Evolutionary conservation across 2,888 invertebrate genomes (phyloP), one percentile per base, ranked within the genome.

Genomic region (Melanargia galathea): DNA sequence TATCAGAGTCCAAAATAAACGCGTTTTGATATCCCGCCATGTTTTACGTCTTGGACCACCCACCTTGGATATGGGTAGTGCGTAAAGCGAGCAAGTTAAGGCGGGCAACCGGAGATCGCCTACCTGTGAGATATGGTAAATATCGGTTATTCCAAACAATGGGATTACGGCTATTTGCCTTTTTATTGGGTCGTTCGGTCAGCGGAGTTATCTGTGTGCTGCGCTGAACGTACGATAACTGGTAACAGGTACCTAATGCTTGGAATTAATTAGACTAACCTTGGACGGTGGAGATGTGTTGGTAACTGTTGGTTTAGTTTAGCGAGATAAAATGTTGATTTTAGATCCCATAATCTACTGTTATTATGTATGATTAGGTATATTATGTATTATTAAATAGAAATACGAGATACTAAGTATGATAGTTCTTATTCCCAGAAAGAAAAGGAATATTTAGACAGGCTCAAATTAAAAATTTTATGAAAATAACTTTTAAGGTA

Each of bases 51-150:
- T 78, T 74, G 46, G 1, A 30, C 65, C 70, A 43, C 52, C 55
- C 81, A 77, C 80, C 85, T 84, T 83, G 85, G 84, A 84, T 83
- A 84, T 80, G 79, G 79, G 76, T 72, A 66, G 72, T 70, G 76
- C 77, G 78, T 79, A 79, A 81, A 82, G 72, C 80, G 75, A 69
- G 71, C 78, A 70, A 79, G 77, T 80, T 82, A 79, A 80, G 79
- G 75, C 74, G 73, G 63, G 70, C 80, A 71, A 81, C 83, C 80
- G 81, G 80, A 81, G 80, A 81, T 75, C 75, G 75, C 71, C 74
- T 83, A 83, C 78, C 81, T 72, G 74, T 75, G 75, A 80, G 78
- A 78, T 81, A 82, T 78, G 75, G 79, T 77, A 80, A 83, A 85
- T 83, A 84, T 86, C 81, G 76, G 81, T 73, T 76, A 78, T 77